phyloP scores from a whole-genome alignment of 2,797 vertebrate genomes.

The Ceryle rudis region DNA sequence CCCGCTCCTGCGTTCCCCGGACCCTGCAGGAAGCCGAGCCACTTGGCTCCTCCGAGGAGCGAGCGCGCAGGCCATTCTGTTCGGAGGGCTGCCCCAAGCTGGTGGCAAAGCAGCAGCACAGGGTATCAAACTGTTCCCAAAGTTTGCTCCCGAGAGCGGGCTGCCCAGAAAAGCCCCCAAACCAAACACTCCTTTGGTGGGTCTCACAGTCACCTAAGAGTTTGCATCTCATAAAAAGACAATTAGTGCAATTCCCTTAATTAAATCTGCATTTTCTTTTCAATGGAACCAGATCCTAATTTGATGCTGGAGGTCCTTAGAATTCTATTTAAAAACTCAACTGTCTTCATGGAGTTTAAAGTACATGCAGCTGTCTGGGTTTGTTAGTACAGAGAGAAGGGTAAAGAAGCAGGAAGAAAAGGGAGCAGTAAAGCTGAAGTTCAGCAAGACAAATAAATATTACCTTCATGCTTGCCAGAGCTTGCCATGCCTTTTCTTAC shows the following conservation, averaged over 20 bases:
- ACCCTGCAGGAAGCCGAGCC: not conserved
- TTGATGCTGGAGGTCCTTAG: not conserved
- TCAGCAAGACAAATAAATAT: not conserved
- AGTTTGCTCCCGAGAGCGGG: not conserved
- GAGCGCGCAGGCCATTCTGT: fast-evolving
- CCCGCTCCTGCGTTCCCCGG: not conserved
- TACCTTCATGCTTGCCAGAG: not conserved
- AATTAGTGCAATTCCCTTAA: not conserved
- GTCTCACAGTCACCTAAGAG: not conserved
- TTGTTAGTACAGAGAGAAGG: not conserved
- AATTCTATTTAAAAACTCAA: fast-evolving
- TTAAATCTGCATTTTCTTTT: not conserved
- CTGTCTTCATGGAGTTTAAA: fast-evolving
- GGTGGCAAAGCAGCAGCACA: not conserved
- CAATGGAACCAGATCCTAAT: not conserved
- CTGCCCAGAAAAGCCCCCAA: not conserved
- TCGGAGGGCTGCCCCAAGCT: fast-evolving
- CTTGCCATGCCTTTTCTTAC: not conserved
- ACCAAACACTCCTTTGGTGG: not conserved
- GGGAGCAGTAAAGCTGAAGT: not conserved
- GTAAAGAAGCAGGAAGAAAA: not conserved
- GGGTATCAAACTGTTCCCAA: not conserved
- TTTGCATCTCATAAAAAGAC: not conserved
- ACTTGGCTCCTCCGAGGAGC: not conserved
- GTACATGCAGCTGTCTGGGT: fast-evolving